Base-by-base conservation (phyloP, 2,797 vertebrate species). In the Eurystomus glaucurus region DNA sequence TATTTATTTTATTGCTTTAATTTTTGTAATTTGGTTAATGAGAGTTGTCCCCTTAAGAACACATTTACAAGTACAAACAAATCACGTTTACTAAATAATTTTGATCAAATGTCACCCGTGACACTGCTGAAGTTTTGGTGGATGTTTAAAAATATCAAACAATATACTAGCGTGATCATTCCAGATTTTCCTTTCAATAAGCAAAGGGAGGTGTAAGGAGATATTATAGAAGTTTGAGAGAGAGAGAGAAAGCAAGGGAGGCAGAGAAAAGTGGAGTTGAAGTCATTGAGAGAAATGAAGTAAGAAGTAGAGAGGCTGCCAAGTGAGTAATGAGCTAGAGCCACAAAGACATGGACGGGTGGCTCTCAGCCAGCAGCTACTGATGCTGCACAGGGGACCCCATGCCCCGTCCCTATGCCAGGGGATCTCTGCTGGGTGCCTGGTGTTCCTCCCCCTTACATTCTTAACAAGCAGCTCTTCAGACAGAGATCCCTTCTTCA, bases 1-100 rank as follows among this genome's bases (percentile, higher is more conserved):
- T 96, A 88, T 66, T 85, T 75, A 88, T 92, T 92, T 91, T 92
- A 91, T 90, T 76, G 39, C 64, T 92, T 95, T 93, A 78, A 70
- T 86, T 88, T 95, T 88, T 94, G n/a, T 28, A 12, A 54, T 86
- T 96, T 70, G 62, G 35, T 85, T 86, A 92, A 97, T 94, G 83
- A 92, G 66, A 78, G 26, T 92, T 72, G 35, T 77, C 58, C 78
- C 77, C 66, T 76, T 76, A 92, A 96, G 82, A 93, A 74, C 64
- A 83, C 43, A 85, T 74, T 85, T 86, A 60, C 62, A 92, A 89
- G 58, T 45, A 79, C 14, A 89, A 94, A 82, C 58, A 79, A 58
- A 93, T 72, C 84, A 93, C 35, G 21, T 14, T 69, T 51, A 37
- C 77, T 51, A 51, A 94, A 78, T 84, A 88, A 86, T 81, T 85